These are phyloP conservation scores for Todus mexicanus DNA, from an alignment of 2,797 vertebrate genomes.

Conservation along the genomic window DNA sequence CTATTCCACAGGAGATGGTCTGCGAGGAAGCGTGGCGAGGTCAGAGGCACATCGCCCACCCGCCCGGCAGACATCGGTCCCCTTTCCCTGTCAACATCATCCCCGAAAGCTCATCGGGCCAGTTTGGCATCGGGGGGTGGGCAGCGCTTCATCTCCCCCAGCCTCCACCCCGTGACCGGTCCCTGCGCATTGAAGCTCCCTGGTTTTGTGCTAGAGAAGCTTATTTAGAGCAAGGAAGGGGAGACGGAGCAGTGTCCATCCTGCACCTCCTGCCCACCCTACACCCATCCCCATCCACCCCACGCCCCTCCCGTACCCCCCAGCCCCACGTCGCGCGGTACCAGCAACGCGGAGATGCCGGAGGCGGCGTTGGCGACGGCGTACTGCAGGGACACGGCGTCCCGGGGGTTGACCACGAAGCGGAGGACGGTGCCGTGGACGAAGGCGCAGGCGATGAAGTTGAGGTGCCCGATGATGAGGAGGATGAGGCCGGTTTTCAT, in stretches of 20 bases:
- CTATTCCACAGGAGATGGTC: slow-evolving; percentile 78
- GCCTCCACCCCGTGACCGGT: rapidly evolving
- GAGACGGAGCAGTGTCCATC: not conserved
- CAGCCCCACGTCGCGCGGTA: not conserved
- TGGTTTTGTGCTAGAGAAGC: rapidly evolving
- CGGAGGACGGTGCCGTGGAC: slow-evolving; percentile 86
- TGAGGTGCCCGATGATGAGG: slow-evolving; percentile 88
- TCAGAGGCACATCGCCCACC: rapidly evolving
- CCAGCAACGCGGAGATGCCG: slow-evolving; percentile 82
- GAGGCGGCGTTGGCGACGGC: slow-evolving; percentile 81
- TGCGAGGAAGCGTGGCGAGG: not conserved
- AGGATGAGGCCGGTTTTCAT: slow-evolving; percentile 92
- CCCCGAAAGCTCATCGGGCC: not conserved
- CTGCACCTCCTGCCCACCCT: not conserved
- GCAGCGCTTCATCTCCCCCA: not conserved
- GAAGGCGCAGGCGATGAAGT: slow-evolving; percentile 83
- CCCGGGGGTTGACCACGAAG: slow-evolving; percentile 71
- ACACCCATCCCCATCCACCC: no score
- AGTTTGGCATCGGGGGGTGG: rapidly evolving
- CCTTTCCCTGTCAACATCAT: not conserved
- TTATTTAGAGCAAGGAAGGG: not conserved
- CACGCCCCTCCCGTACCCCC: rapidly evolving
- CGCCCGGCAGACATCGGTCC: rapidly evolving
- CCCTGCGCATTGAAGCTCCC: rapidly evolving
- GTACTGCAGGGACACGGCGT: slow-evolving; percentile 76